Evolutionary conservation across 2,113 vertebrate genomes (phyloP).

Genomic region (Perccottus glenii): DNA sequence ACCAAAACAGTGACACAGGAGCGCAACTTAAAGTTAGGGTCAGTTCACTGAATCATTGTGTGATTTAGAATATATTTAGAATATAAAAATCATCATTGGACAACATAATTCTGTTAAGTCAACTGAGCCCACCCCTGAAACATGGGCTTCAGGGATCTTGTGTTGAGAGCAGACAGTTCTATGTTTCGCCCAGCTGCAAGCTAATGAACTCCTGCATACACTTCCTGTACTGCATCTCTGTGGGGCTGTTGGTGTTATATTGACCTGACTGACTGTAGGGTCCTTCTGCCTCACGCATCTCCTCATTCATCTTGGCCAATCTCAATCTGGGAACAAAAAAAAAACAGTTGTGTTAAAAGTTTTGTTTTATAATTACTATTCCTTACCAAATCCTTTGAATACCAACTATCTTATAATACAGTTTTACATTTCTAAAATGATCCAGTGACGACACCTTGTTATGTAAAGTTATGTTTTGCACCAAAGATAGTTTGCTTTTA

Average conservation of each 20-base stretch:
- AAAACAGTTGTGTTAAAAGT: neutral
- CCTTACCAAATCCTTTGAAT: too few relatives aligned
- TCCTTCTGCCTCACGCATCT: slow-evolving; percentile 98
- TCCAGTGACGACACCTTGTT: slow-evolving; percentile 19
- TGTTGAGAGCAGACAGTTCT: slow-evolving; percentile 29
- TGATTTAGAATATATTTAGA: too few relatives aligned
- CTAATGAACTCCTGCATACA: slow-evolving; percentile 97
- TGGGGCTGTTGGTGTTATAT: slow-evolving; percentile 92
- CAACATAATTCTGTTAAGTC: neutral
- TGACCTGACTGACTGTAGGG: slow-evolving; percentile 98
- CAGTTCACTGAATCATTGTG: slow-evolving; percentile 9
- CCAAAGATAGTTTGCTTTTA: neutral
- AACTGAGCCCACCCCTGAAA: slow-evolving; percentile 30
- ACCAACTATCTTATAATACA: too few relatives aligned
- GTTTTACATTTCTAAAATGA: neutral
- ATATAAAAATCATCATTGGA: too few relatives aligned
- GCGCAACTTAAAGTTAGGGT: slow-evolving; percentile 25
- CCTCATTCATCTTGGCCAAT: slow-evolving; percentile 98
- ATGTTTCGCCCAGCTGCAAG: slow-evolving; percentile 88
- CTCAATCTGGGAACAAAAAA: slow-evolving; percentile 81
- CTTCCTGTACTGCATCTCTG: slow-evolving; percentile 96
- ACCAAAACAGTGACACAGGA: neutral
- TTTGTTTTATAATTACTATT: too few relatives aligned
- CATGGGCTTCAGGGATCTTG: neutral
- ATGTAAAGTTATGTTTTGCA: slow-evolving; percentile 2